Percentiles rank a stretch among this genome's conserved stretches.
These are phyloP conservation scores for Caenorhabditis afra DNA, from an alignment of 2,888 invertebrate species.

Conservation along the genomic window DNA sequence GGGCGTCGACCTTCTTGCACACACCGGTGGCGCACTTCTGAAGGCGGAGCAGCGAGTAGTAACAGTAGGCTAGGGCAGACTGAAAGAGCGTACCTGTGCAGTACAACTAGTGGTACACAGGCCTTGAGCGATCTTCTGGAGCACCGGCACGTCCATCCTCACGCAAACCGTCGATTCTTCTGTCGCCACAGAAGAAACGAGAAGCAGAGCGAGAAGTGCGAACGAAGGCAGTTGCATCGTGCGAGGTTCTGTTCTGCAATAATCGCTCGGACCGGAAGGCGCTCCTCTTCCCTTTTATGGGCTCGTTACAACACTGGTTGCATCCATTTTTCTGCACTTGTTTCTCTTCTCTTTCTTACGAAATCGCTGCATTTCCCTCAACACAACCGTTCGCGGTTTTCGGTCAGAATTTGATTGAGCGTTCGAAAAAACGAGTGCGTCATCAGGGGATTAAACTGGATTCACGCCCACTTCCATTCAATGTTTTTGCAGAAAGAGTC, in stretches of 20 bases:
- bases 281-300: conserved; percentile 33
- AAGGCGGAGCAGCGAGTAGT: not conserved
- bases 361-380: not conserved
- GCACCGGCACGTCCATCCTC: conserved; percentile 49
- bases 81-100: conserved; percentile 29
- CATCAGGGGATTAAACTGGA: conserved; percentile 2
- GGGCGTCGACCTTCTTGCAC: conserved; percentile 30
- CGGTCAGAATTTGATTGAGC: conserved; percentile 29
- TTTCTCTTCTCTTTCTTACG: conserved; percentile 9
- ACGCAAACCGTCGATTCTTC: conserved; percentile 40
- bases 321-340: conserved; percentile 11
- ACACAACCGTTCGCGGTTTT: conserved; percentile 1
- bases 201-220: not conserved
- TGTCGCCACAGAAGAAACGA: not conserved
- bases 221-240: conserved; percentile 12
- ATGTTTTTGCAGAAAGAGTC: conserved; percentile 14
- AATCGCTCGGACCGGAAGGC: conserved; percentile 23
- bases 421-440: conserved; percentile 10
- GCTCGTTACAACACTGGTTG: conserved; percentile 2
- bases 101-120: conserved; percentile 49
- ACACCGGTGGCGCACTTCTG: conserved; percentile 23
- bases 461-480: not conserved
- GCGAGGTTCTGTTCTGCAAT: conserved; percentile 17
- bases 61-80: no score
- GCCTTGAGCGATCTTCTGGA: conserved; percentile 40